Evolutionary conservation across 2,888 invertebrate species (phyloP), one percentile per base, ranked within the genome.

Genomic region (Byasa hedistus): DNA sequence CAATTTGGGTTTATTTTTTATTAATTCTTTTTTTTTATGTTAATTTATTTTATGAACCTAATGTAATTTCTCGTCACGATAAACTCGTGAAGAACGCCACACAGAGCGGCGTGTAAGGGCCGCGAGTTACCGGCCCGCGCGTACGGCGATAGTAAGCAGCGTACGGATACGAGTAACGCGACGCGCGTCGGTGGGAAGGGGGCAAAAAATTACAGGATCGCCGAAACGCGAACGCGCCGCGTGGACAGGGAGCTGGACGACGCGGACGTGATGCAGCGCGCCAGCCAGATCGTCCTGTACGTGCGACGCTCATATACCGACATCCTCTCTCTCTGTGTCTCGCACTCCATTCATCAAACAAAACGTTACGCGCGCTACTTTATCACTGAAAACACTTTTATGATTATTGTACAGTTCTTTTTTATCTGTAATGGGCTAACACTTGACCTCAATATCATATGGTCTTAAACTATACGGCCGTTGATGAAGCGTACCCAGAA

Each of bases 271-370:
- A 95, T 96, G 94, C 96, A 96, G 91, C 94, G 95, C 86, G 96
- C 96, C 86, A 96, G 95, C 93, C 96, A 96, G 90, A 96, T 96
- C 87, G 96, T 96, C 87, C 96, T 96, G 96, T 96, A 96, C 93
- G 96, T 87, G 79, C 77, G 74, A 24, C 59, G 60, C 52, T 61
- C 60, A 52, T 61, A 54, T 60, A 59, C 69, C 68, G 64, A 66
- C 64, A 64, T 76, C 72, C 76, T 76, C 77, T 77, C 68, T 78
- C 74, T 81, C 80, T 80, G 71, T 79, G 71, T 79, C 78, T 76
- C 76, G 78, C 81, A 78, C 81, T 74, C 65, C 71, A 72, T 73
- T 85, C 85, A 79, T 87, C 86, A 84, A 87, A 87, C 88, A 86
- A 86, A 80, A 65, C 52, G 21, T 5, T n/a, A 22, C n/a, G 2